A percentile compares a stretch with the other conserved stretches of the same genome.
These are phyloP conservation scores for Rhabdornis inornatus DNA, from an alignment of 2,113 vertebrate genomes.

Conservation along the genomic window DNA sequence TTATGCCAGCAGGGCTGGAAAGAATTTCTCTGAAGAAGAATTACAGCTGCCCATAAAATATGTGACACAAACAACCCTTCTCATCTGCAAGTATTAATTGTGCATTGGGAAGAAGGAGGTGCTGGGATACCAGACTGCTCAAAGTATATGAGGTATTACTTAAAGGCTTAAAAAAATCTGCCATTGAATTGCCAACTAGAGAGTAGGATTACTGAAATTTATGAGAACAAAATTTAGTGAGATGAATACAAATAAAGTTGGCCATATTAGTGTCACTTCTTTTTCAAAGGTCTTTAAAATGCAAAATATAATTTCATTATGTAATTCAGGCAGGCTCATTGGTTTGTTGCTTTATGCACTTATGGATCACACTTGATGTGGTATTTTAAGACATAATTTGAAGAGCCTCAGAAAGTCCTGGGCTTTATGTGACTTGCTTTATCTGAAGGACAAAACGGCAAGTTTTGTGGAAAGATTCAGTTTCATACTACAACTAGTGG, in stretches of 20 bases:
- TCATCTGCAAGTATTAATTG: background rate
- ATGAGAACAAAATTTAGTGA: background rate
- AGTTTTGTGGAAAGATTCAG: background rate
- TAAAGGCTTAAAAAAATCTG: background rate
- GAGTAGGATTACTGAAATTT: constrained; percentile 12
- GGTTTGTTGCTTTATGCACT: background rate
- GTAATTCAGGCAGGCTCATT: background rate
- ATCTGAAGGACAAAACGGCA: background rate
- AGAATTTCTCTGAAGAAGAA: background rate
- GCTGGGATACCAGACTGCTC: background rate
- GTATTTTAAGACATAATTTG: background rate
- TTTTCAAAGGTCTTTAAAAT: background rate
- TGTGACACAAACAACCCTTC: background rate
- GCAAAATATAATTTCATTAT: background rate
- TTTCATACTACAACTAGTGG: background rate
- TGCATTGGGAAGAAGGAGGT: background rate
- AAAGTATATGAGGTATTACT: background rate
- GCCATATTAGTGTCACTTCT: background rate
- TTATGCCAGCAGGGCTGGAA: background rate
- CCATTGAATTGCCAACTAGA: background rate
- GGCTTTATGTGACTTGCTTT: background rate
- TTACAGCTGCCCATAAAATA: background rate
- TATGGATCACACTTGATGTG: background rate
- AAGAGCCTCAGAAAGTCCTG: background rate
- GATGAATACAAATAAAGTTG: constrained; percentile 1